phyloP scores from a whole-genome alignment of 1,140 invertebrate genomes.

The Zaprionus camerounensis region DNA sequence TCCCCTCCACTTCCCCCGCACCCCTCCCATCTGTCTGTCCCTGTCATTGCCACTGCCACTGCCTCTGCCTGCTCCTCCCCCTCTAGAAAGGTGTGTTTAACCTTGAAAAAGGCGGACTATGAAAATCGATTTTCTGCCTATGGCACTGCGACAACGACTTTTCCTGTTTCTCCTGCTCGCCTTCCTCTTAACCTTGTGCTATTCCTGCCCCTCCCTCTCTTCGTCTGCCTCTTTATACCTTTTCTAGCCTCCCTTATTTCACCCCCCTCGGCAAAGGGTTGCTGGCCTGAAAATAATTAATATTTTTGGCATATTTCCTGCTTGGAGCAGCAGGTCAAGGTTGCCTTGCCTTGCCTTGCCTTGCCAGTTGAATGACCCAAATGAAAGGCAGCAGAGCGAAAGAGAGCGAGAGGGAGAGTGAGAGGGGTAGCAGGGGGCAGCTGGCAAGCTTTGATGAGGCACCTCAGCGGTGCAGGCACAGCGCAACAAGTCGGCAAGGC shows the following conservation, averaged over 20 bases:
- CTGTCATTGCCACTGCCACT: not conserved
- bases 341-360: constrained; percentile 10
- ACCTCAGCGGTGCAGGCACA: constrained; percentile 10
- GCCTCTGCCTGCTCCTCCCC: not conserved
- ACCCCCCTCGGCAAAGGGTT: constrained; percentile 54
- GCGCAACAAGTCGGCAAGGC: constrained; percentile 46
- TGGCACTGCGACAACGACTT: not conserved
- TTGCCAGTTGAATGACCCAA: not conserved
- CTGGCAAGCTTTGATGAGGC: constrained; percentile 14
- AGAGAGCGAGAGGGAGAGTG: not conserved
- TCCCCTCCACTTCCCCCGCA: not conserved
- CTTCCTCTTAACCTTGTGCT: not conserved
- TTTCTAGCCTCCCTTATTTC: not conserved
- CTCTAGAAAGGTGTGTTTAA: constrained; percentile 33
- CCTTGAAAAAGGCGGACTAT: constrained; percentile 64
- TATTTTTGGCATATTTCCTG: constrained; percentile 59
- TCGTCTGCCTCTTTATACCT: not conserved
- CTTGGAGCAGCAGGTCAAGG: constrained; percentile 47
- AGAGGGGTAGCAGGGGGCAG: not conserved
- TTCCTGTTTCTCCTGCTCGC: not conserved
- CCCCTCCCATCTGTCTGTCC: not conserved
- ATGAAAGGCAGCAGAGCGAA: constrained; percentile 6
- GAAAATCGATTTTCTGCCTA: constrained; percentile 61
- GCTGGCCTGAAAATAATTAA: constrained; percentile 60
- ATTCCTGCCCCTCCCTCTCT: not conserved